A percentile compares a stretch with the other conserved stretches of the same genome.
Evolutionary conservation across 2,113 vertebrate species (phyloP).

Genomic region (Rhynchomys soricoides): DNA sequence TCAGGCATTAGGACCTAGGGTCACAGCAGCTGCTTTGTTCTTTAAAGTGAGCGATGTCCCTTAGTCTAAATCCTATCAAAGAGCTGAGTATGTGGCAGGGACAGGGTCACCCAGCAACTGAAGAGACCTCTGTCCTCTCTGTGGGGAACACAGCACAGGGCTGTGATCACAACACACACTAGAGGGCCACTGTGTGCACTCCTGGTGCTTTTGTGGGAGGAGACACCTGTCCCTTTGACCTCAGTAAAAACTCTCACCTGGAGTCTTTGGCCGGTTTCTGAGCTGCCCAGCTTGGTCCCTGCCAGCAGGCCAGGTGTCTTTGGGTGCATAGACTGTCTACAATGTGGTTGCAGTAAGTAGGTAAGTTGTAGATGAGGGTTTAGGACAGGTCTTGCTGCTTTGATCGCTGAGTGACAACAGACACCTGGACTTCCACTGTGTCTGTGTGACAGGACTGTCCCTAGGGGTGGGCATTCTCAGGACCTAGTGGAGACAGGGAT

Average conservation of each 20-base stretch:
- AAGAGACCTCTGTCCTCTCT: background rate
- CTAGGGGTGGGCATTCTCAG: too few species aligned
- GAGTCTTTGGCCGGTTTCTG: background rate
- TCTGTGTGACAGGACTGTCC: background rate
- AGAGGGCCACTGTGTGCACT: background rate
- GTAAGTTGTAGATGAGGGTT: background rate
- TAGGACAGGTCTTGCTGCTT: background rate
- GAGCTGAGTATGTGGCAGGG: background rate
- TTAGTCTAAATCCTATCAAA: background rate
- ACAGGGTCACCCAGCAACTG: too few species aligned
- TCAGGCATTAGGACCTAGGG: background rate
- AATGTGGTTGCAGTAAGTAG: background rate
- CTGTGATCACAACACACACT: too few species aligned
- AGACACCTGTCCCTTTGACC: background rate
- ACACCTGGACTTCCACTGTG: background rate
- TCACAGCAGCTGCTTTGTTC: background rate
- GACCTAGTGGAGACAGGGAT: background rate
- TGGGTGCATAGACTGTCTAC: background rate
- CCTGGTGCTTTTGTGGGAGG: background rate
- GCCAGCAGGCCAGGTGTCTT: background rate
- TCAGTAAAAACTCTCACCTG: background rate
- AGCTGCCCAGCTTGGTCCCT: fast-evolving
- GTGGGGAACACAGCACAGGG: background rate
- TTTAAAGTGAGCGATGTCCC: background rate
- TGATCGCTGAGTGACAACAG: background rate